Evolutionary conservation across 2,797 vertebrate genomes (phyloP).

Genomic region (Acanthurus tractus): DNA sequence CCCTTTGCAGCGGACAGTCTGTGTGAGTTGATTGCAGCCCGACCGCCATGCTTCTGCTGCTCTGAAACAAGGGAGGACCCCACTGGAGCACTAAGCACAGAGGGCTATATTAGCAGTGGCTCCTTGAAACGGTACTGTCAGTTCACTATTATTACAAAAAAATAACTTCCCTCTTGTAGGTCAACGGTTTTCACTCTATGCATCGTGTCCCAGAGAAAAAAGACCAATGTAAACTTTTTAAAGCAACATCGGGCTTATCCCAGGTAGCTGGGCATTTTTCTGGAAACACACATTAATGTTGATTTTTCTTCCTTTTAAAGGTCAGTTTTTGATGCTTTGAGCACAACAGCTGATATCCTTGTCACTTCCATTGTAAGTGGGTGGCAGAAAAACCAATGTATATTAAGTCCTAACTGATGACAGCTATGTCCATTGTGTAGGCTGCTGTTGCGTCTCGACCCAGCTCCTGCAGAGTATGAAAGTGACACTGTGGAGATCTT

Average conservation of each 20-base stretch:
- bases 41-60: constrained; percentile 90
- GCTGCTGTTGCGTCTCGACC: constrained; percentile 92
- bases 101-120: constrained; percentile 90
- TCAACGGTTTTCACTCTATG: constrained; percentile 2
- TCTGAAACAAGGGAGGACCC: constrained; percentile 82
- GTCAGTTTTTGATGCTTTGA: constrained; percentile 18
- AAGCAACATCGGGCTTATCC: background rate
- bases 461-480: constrained; percentile 92
- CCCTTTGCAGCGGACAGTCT: constrained; percentile 87
- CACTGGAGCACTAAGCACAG: constrained; percentile 81
- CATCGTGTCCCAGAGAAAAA: constrained; percentile 24
- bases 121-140: constrained; percentile 91
- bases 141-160: background rate
- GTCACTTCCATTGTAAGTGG: background rate
- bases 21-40: constrained; percentile 77
- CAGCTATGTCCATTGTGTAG: constrained; percentile 56
- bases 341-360: constrained; percentile 3
- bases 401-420: constrained; percentile 7
- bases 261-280: background rate
- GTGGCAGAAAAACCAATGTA: background rate
- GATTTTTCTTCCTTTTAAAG: constrained; percentile 7
- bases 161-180: background rate
- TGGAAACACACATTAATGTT: background rate
- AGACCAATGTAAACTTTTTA: background rate
- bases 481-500: constrained; percentile 92